A percentile compares a stretch with the other conserved stretches of the same genome.
Evolutionary conservation across 2,888 invertebrate genomes (phyloP).

Genomic region (Thera obeliscata): DNA sequence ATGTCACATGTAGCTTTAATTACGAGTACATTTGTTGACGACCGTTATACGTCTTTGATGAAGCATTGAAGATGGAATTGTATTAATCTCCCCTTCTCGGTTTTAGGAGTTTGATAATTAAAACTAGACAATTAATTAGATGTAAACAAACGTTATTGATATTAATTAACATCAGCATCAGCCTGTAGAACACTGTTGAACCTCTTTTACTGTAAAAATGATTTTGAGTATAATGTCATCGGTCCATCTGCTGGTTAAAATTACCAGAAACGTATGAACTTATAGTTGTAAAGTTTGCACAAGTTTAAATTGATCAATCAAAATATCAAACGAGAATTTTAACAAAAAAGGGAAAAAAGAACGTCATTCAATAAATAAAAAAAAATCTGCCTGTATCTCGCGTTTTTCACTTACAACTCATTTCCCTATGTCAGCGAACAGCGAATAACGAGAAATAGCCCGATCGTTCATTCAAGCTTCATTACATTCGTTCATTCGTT

Average conservation of each 20-base stretch:
- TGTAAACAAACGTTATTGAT: constrained; percentile 18
- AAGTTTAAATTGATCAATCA: no score
- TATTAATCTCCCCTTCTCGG: constrained; percentile 35
- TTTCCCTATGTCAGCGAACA: constrained; percentile 42
- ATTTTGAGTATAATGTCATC: no score
- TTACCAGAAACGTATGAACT: no score
- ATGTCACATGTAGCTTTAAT: constrained; percentile 21
- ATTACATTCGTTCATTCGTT: constrained; percentile 67
- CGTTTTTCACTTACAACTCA: constrained; percentile 40
- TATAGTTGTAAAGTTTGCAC: no score
- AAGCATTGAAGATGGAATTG: constrained; percentile 43
- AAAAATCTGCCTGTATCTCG: background rate
- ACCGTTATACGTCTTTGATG: constrained; percentile 51
- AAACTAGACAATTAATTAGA: constrained; percentile 42
- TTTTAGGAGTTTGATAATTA: constrained; percentile 31
- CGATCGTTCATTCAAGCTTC: constrained; percentile 68
- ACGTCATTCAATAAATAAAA: no score
- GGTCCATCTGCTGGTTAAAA: no score
- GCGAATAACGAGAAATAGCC: constrained; percentile 38
- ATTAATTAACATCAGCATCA: background rate
- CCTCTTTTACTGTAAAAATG: no score
- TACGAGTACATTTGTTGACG: constrained; percentile 17
- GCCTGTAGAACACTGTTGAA: background rate
- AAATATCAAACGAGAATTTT: no score
- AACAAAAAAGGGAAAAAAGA: no score